These are phyloP conservation scores for Pongo abelii DNA, from an alignment of 2,113 vertebrate species.

Conservation along the genomic window DNA sequence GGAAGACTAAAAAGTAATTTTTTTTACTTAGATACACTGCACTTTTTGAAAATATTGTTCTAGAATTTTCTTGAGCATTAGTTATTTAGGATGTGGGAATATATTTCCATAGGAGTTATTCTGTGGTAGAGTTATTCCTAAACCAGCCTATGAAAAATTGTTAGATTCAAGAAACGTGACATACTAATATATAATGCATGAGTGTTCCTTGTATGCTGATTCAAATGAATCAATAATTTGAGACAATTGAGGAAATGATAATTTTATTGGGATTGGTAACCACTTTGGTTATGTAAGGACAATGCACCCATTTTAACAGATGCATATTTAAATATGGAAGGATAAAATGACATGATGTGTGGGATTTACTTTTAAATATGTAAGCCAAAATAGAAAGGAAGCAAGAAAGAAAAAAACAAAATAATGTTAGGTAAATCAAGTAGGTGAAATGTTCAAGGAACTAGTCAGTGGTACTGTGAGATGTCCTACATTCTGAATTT, in stretches of 20 bases:
- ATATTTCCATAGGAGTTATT: background rate
- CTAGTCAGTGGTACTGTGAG: background rate
- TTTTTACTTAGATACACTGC: background rate
- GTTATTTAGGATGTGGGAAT: background rate
- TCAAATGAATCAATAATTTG: background rate
- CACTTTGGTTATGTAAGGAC: background rate
- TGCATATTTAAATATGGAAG: slow-evolving; percentile 3
- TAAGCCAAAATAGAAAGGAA: background rate
- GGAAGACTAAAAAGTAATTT: background rate
- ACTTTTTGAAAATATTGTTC: slow-evolving; percentile 12
- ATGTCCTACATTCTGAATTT: background rate
- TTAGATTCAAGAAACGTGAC: background rate
- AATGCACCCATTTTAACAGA: background rate
- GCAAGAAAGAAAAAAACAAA: background rate
- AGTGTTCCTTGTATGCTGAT: background rate
- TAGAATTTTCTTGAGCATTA: background rate
- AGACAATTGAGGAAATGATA: background rate
- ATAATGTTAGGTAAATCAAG: background rate
- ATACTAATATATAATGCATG: background rate
- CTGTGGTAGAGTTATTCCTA: background rate
- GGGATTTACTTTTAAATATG: background rate
- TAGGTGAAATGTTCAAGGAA: slow-evolving; percentile 13
- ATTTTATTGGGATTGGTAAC: background rate
- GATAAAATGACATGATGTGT: background rate
- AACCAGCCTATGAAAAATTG: background rate